These are phyloP conservation scores for Coilia nasus DNA, from an alignment of 2,797 vertebrate species.

Conservation along the genomic window DNA sequence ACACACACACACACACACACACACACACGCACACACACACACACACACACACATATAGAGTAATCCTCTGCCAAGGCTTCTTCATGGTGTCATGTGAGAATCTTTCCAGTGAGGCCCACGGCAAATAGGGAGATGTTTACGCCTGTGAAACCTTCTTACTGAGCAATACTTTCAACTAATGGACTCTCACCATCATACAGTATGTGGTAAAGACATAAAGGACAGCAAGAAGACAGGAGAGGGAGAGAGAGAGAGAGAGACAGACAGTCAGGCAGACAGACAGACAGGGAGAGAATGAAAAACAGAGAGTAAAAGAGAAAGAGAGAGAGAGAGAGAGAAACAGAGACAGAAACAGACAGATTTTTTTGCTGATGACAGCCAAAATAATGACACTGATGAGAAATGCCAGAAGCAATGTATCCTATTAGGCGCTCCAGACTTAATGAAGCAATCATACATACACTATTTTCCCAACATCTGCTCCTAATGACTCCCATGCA, in stretches of 20 bases:
- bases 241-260: too few relatives aligned
- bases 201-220: background rate
- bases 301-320: too few relatives aligned
- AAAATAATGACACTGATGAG: conserved; percentile 32
- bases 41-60: background rate
- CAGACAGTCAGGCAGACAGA: too few relatives aligned
- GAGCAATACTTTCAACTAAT: background rate
- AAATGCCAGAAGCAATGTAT: conserved; percentile 40
- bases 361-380: conserved; percentile 20
- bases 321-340: background rate
- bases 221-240: too few relatives aligned
- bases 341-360: background rate
- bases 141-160: background rate
- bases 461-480: conserved; percentile 25
- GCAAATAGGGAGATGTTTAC: conserved; percentile 1
- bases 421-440: conserved; percentile 27
- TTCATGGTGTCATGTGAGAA: background rate
- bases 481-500: conserved; percentile 21
- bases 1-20: background rate
- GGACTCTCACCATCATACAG: background rate
- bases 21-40: background rate
- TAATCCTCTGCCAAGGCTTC: background rate
- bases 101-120: background rate
- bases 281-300: too few relatives aligned
- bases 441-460: conserved; percentile 34